Percentiles rank a stretch among this genome's conserved stretches.
Conservation (phyloP, 2,113 vertebrate species). For the Pogonocichla stellata region DNA sequence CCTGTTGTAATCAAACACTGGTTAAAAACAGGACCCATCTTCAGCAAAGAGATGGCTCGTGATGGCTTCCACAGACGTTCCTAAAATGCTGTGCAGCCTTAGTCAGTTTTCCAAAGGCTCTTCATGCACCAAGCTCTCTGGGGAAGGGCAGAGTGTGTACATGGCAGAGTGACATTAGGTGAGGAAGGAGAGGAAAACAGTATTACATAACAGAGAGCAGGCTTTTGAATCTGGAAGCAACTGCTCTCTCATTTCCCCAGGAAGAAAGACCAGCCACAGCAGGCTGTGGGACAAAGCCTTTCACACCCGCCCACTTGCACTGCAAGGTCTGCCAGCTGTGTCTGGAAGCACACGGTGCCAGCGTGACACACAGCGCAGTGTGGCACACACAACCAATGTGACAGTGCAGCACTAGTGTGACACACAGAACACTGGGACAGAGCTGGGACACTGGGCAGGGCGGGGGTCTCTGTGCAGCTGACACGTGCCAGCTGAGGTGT, state of each 20-base stretch:
- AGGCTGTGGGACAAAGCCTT: background rate
- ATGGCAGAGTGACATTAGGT: background rate
- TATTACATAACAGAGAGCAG: background rate
- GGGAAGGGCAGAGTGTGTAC: background rate
- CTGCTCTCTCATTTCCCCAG: background rate
- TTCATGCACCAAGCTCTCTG: background rate
- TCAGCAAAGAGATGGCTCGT: background rate
- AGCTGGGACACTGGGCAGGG: background rate
- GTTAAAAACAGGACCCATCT: background rate
- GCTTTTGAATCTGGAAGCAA: background rate
- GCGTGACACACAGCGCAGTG: background rate
- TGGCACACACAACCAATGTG: background rate
- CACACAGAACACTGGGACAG: background rate
- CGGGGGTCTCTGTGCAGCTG: too few species aligned
- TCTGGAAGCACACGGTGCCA: background rate
- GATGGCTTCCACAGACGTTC: background rate
- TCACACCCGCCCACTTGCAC: too few species aligned
- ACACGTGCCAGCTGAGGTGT: too few species aligned
- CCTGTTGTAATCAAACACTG: background rate
- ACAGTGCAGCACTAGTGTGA: background rate
- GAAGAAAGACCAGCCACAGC: too few species aligned
- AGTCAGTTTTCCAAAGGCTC: background rate
- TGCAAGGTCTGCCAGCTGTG: too few species aligned
- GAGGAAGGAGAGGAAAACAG: background rate
- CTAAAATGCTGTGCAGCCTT: background rate